These are phyloP conservation scores for Tenthredo mesomela DNA, from an alignment of 2,888 invertebrate species.

Conservation along the genomic window DNA sequence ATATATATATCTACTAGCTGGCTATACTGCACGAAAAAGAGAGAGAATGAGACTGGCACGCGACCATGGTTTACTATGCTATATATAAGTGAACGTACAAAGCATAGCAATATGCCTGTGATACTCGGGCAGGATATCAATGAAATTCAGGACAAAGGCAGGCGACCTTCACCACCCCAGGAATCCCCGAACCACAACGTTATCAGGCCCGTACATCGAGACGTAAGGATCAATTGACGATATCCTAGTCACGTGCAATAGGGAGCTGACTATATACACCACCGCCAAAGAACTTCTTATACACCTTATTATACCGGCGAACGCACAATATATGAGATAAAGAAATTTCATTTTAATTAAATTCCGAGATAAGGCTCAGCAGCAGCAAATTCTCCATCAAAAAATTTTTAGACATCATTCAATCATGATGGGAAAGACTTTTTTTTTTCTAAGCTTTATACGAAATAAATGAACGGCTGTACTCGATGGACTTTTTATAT, in stretches of 20 bases:
- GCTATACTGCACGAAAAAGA: background rate
- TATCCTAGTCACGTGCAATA: conserved; percentile 24
- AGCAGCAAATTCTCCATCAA: no score
- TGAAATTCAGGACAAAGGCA: conserved; percentile 40
- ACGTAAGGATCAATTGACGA: conserved; percentile 34
- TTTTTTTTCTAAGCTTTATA: background rate
- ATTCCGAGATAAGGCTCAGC: no score
- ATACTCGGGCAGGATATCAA: conserved; percentile 34
- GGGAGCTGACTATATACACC: background rate
- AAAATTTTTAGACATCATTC: no score
- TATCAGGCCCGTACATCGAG: background rate
- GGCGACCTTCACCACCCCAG: background rate
- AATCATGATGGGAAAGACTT: background rate
- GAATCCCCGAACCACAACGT: background rate
- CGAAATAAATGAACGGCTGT: conserved; percentile 23
- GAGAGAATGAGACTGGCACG: conserved; percentile 40
- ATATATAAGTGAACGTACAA: conserved; percentile 30
- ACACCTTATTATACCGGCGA: background rate
- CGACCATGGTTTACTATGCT: conserved; percentile 1
- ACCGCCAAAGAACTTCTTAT: background rate
- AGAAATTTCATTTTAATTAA: background rate
- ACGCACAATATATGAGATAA: background rate
- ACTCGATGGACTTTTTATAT: conserved; percentile 63
- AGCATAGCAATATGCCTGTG: conserved; percentile 46
- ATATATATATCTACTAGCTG: no score